Conservation (phyloP, 2,797 vertebrate genomes). For the Columba guinea region DNA sequence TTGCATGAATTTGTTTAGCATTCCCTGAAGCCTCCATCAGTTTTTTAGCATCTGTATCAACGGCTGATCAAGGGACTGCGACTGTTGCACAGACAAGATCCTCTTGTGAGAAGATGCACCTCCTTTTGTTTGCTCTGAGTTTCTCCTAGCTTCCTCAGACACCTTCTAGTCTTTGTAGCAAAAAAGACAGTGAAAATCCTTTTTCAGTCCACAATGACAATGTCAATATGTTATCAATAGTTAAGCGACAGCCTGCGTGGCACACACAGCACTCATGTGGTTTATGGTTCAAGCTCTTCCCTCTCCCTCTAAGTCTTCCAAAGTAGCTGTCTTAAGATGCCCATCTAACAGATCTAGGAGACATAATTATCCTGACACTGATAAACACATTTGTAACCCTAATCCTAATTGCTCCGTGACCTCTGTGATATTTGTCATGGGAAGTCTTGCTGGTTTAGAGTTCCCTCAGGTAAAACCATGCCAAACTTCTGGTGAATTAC, state of each 20-base stretch:
- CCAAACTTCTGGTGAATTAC: slow-evolving; percentile 23
- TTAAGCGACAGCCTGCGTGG: background rate
- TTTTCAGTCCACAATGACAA: background rate
- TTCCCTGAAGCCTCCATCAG: background rate
- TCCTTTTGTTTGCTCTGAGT: background rate
- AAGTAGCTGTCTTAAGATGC: background rate
- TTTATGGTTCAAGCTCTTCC: background rate
- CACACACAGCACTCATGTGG: background rate
- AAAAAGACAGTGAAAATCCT: background rate
- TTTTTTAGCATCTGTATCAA: background rate
- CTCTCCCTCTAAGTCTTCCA: background rate
- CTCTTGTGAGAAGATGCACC: accelerated
- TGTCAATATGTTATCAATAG: background rate
- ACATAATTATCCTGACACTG: slow-evolving; percentile 27
- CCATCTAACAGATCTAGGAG: background rate
- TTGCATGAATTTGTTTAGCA: background rate
- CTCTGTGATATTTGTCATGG: slow-evolving; percentile 10
- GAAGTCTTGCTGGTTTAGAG: background rate
- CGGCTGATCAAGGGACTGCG: background rate
- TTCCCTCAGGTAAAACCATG: slow-evolving; percentile 27
- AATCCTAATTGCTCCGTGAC: slow-evolving; percentile 45
- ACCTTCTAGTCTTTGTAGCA: background rate
- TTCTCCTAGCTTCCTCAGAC: background rate
- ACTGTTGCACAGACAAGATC: background rate
- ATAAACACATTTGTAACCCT: slow-evolving; percentile 35